Evolutionary conservation across 2,888 invertebrate species (phyloP), one percentile per base, ranked within the genome.

Genomic region (Keiferia lycopersicella): DNA sequence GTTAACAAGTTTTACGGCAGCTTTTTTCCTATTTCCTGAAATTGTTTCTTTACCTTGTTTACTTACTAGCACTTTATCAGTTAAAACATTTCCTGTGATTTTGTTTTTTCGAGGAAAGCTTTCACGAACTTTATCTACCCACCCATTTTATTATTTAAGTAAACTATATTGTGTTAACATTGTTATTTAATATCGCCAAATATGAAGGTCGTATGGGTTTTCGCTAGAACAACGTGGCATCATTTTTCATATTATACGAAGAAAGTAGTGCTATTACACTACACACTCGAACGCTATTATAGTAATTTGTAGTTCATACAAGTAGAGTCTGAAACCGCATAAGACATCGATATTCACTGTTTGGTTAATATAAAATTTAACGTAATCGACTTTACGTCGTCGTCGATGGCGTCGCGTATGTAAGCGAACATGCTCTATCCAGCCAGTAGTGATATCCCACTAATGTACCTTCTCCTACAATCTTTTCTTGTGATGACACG

Each of bases 401-500:
- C 76, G 78, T 84, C 80, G 79, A 75, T 81, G 80, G 75, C 80
- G 76, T 78, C 78, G 78, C 72, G 71, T 83, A 84, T 79, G 85
- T 86, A 84, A 85, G 80, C 82, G 80, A 81, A 86, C 84, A 84
- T 84, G 84, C 82, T 84, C 81, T 84, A 86, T 80, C 82, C 83
- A 84, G 83, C 82, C 83, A 83, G 78, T 82, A 87, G 86, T 87
- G 88, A 88, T 87, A 89, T 84, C 84, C 84, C 83, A 86, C 89
- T 91, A 91, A 91, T 91, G 87, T 87, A 86, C 87, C 86, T 87
- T 87, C 83, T 86, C 80, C 83, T 86, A 84, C 85, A 90, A 89
- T 89, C 86, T 90, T 90, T 90, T 86, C 88, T 87, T 87, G 81
- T 84, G 85, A 88, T 88, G 89, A 90, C 88, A 88, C 83, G 87